These are phyloP conservation scores for Lycodopsis pacificus DNA, from an alignment of 2,797 vertebrate genomes.

Conservation along the genomic window DNA sequence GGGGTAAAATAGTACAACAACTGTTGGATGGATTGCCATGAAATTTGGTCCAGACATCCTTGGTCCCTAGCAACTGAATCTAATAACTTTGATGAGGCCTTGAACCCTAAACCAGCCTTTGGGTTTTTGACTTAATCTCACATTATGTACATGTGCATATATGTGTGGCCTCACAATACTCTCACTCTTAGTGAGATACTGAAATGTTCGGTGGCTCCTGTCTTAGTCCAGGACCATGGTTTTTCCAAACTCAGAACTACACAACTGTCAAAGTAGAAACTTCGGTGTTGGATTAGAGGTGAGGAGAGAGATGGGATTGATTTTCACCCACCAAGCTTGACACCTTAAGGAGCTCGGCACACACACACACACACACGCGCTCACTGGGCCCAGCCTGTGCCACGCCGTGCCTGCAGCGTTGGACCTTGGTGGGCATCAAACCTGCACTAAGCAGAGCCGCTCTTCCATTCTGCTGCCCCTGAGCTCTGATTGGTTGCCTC, in stretches of 20 bases:
- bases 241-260: constrained; percentile 40
- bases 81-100: neutral
- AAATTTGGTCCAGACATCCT: neutral
- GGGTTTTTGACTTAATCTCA: neutral
- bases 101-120: neutral
- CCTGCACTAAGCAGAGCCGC: constrained; percentile 73
- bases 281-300: constrained; percentile 67
- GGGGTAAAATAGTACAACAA: neutral
- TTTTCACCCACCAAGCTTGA: constrained; percentile 75
- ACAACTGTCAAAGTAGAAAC: constrained; percentile 56
- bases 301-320: constrained; percentile 66
- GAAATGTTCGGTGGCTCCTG: neutral
- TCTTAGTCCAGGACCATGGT: constrained; percentile 1
- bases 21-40: neutral
- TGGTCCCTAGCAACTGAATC: neutral
- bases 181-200: neutral
- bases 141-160: neutral
- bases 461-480: constrained; percentile 69
- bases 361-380: constrained; percentile 38
- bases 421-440: constrained; percentile 74
- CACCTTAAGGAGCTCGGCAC: constrained; percentile 72
- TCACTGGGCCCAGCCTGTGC: constrained; percentile 30
- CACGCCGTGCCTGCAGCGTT: constrained; percentile 58
- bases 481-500: constrained; percentile 71
- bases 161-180: constrained; percentile 3